Evolutionary conservation across 2,888 invertebrate species (phyloP).

Genomic region (Torymus auratus): DNA sequence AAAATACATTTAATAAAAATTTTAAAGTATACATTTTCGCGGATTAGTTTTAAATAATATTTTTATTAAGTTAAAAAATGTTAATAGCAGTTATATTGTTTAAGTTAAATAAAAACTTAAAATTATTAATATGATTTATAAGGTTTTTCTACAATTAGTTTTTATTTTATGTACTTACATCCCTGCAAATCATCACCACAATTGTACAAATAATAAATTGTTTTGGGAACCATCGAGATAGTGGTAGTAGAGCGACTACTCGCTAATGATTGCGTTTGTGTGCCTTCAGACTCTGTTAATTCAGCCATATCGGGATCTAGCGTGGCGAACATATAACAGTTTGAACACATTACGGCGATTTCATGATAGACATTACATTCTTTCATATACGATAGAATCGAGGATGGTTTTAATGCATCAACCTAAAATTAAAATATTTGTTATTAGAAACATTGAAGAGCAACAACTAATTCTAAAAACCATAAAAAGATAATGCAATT

Average conservation of each 20-base stretch:
- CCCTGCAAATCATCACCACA: slow-evolving; percentile 68
- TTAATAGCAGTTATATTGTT: too few relatives aligned
- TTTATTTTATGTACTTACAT: slow-evolving; percentile 61
- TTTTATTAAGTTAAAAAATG: too few relatives aligned
- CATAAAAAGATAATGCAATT: too few relatives aligned
- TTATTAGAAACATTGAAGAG: too few relatives aligned
- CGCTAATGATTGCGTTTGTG: slow-evolving; percentile 51
- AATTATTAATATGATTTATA: too few relatives aligned
- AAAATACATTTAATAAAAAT: slow-evolving; percentile 42
- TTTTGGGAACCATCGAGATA: slow-evolving; percentile 64
- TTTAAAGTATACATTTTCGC: neutral
- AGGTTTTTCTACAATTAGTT: too few relatives aligned
- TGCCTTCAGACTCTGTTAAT: slow-evolving; percentile 58
- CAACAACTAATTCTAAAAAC: too few relatives aligned
- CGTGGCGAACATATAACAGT: slow-evolving; percentile 67
- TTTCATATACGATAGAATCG: slow-evolving; percentile 69
- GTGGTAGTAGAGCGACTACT: slow-evolving; percentile 41
- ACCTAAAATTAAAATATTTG: slow-evolving; percentile 59
- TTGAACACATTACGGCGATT: slow-evolving; percentile 69
- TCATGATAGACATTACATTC: slow-evolving; percentile 71
- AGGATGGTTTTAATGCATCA: slow-evolving; percentile 68
- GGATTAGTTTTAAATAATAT: too few relatives aligned
- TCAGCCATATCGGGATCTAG: slow-evolving; percentile 65
- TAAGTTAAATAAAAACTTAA: too few relatives aligned
- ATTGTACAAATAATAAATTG: slow-evolving; percentile 68